Evolutionary conservation across 2,797 vertebrate genomes (phyloP), one percentile per base, ranked within the genome.

Genomic region (Spheniscus humboldti): DNA sequence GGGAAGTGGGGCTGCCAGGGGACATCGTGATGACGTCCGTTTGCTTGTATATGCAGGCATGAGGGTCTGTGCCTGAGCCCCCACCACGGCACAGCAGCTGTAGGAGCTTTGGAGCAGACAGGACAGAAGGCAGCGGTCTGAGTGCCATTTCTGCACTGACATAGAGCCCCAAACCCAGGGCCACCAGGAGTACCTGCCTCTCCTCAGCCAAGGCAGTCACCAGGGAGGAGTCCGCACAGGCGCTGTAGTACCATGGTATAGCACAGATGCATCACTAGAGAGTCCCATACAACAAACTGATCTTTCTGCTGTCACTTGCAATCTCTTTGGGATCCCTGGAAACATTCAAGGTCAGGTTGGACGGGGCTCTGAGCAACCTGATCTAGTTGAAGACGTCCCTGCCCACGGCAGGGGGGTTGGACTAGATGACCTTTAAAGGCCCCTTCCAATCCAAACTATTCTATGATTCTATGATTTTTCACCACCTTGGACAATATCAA

Each of bases 11-110:
- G 35, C 79, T 84, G 64, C 11, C 43, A 77, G 11, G 30, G 45
- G 25, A 41, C 48, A 83, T n/a, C 2, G 0, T 30, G 39, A 23
- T 28, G 53, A 43, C n/a, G 41, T 45, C 48, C 6, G 0, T 18
- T 47, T 68, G 25, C 31, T 37, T 27, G 8, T 12, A 47, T 24
- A 47, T 30, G 18, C 41, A 53, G 27, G 24, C 7, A 2, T 18
- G 50, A 84, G 14, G 19, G 37, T 56, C 64, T n/a, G 19, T 22
- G 39, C 43, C 52, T 14, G 11, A 79, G 63, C 22, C 66, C 53
- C 31, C 33, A 6, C 24, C 35, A 59, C 1, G 2, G 60, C 60
- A 77, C 1, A 0, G 59, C 23, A 12, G 3, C 53, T 48, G 43
- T 9, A 52, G 39, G 39, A 77, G 55, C 48, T 60, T 35, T 22